Base-by-base conservation (phyloP, 2,888 invertebrate species). In the Scaptomyza caliginosa region DNA sequence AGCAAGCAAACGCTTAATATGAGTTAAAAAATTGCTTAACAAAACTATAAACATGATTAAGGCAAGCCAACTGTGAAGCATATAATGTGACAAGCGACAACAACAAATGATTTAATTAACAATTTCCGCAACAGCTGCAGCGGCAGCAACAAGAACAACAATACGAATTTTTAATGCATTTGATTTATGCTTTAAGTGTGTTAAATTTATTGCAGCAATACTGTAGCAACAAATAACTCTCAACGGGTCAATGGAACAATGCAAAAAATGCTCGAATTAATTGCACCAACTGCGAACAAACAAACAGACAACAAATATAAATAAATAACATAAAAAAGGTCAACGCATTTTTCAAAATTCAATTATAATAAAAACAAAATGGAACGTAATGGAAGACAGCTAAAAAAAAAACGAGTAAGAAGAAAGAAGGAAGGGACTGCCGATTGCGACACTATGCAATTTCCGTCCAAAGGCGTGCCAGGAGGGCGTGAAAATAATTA, bases 401-500 rank as follows among this genome's bases (percentile, higher is more conserved):
- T 3, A 11, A 19, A 28, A 28, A n/a, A 17, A 30, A 26, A 34
- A 48, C n/a, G n/a, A n/a, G n/a, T n/a, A n/a, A 23, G 13, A 6
- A 13, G 6, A 0, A 32, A 32, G 13, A 2, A 34, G 16, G 34
- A 34, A 34, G 36, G 36, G 30, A 46, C 30, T 36, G 56, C 17
- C 56, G 60, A 46, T 49, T 51, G 66, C 74, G 78, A 80, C 84
- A 86, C 82, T 69, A 70, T 84, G 67, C 81, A 81, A 86, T 86
- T 84, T 82, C 86, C 81, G 74, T 34, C 77, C 43, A 68, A 38
- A 72, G 84, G 75, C 75, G 81, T 67, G 80, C 38, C 80, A 83
- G 86, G 86, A 86, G 84, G 81, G 84, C 86, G 81, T 74, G 49
- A 70, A 84, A 86, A 86, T 86, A 82, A 81, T 82, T 84, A 81